A percentile compares a stretch with the other conserved stretches of the same genome.
Evolutionary conservation across 2,113 vertebrate genomes (phyloP).

Genomic region (Emydura subglobosa): DNA sequence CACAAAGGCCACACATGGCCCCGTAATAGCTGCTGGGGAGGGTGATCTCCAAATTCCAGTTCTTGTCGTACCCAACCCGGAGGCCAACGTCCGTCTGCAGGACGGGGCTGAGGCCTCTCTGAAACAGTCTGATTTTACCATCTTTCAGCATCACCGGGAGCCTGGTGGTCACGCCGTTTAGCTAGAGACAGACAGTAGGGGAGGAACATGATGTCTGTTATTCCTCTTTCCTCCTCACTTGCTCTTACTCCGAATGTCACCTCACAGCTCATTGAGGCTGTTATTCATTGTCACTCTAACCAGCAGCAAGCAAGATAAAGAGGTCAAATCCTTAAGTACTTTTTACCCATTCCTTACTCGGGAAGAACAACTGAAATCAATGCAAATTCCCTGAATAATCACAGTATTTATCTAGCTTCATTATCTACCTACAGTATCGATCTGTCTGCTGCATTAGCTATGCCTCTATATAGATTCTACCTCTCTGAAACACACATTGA

Average conservation of each 20-base stretch:
- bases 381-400: background rate
- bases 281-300: background rate
- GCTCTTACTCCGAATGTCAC: background rate
- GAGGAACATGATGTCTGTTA: background rate
- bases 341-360: background rate
- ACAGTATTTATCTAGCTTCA: background rate
- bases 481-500: background rate
- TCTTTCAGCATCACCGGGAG: conserved; percentile 66
- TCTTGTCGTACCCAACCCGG: conserved; percentile 78
- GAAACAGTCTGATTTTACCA: conserved; percentile 59
- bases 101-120: conserved; percentile 34
- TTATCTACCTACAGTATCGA: background rate
- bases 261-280: background rate
- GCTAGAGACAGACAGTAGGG: conserved; percentile 1
- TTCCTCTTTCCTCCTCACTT: background rate
- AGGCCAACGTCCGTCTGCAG: conserved; percentile 76
- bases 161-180: conserved; percentile 50
- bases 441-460: background rate
- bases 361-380: background rate
- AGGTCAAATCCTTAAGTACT: background rate
- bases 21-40: conserved; percentile 78
- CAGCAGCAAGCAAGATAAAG: background rate
- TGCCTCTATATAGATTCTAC: background rate
- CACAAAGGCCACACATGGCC: conserved; percentile 78
- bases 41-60: conserved; percentile 57